Evolutionary conservation across 2,113 vertebrate genomes (phyloP).

Genomic region (Meriones unguiculatus): DNA sequence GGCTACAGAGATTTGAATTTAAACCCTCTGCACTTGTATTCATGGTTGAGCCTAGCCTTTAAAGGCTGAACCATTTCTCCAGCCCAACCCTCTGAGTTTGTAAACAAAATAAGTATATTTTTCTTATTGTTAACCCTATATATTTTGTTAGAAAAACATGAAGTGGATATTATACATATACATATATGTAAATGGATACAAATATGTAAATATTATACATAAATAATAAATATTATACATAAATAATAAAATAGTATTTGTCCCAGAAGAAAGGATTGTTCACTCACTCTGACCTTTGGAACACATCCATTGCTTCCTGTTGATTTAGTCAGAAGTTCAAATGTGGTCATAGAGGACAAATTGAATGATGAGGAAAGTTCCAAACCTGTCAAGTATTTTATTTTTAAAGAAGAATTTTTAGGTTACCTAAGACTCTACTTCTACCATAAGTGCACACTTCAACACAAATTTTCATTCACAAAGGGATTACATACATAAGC

Average conservation of each 20-base stretch:
- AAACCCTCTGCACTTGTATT: too few relatives aligned
- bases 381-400: not conserved
- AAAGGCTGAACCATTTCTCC: too few relatives aligned
- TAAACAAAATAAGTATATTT: not conserved
- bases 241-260: not conserved
- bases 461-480: not conserved
- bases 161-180: not conserved
- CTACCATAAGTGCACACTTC: not conserved
- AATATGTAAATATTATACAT: not conserved
- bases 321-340: not conserved
- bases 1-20: not conserved
- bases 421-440: constrained; percentile 24
- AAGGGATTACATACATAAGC: constrained; percentile 33
- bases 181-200: not conserved
- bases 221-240: not conserved
- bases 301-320: not conserved
- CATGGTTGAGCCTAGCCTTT: too few relatives aligned
- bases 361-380: not conserved
- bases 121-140: not conserved
- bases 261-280: not conserved
- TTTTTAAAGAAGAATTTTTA: not conserved
- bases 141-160: not conserved
- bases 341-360: not conserved
- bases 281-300: not conserved
- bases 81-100: too few relatives aligned